Evolutionary conservation across 2,797 vertebrate genomes (phyloP).

Genomic region (Anas bahamensis): DNA sequence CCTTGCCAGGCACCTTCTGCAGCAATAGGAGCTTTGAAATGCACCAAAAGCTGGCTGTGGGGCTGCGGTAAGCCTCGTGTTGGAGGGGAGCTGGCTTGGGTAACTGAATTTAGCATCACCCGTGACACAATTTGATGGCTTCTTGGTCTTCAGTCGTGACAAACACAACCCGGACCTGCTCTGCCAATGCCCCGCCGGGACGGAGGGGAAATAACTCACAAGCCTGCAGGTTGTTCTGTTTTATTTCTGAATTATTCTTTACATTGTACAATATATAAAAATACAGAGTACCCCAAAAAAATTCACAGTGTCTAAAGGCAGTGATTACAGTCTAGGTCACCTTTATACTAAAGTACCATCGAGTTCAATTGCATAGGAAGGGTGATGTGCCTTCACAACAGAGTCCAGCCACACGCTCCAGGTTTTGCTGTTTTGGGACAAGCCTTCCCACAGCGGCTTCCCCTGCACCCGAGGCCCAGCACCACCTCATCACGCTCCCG

Average conservation of each 20-base stretch:
- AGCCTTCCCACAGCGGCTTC: neutral
- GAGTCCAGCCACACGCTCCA: conserved; percentile 71
- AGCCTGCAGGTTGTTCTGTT: conserved; percentile 73
- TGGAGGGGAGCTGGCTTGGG: neutral
- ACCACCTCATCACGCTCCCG: neutral
- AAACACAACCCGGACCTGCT: neutral
- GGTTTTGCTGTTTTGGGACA: conserved; percentile 59
- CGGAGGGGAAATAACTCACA: neutral
- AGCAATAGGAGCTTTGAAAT: neutral
- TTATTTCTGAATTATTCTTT: conserved; percentile 89
- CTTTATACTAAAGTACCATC: conserved; percentile 87
- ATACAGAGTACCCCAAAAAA: conserved; percentile 92
- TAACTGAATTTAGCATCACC: neutral
- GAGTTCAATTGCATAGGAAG: conserved; percentile 94
- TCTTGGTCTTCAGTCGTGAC: fast-evolving
- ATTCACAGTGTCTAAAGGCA: conserved; percentile 98
- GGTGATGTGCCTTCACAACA: conserved; percentile 85
- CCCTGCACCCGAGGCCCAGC: neutral
- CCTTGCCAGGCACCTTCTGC: neutral
- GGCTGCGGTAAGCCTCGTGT: neutral
- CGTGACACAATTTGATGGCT: neutral
- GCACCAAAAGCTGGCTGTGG: neutral
- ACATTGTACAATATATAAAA: conserved; percentile 98
- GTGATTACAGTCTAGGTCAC: conserved; percentile 93
- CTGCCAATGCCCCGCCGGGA: too few relatives aligned